Evolutionary conservation across 2,797 vertebrate species (phyloP), one percentile per base, ranked within the genome.

Genomic region (Psittacula echo): DNA sequence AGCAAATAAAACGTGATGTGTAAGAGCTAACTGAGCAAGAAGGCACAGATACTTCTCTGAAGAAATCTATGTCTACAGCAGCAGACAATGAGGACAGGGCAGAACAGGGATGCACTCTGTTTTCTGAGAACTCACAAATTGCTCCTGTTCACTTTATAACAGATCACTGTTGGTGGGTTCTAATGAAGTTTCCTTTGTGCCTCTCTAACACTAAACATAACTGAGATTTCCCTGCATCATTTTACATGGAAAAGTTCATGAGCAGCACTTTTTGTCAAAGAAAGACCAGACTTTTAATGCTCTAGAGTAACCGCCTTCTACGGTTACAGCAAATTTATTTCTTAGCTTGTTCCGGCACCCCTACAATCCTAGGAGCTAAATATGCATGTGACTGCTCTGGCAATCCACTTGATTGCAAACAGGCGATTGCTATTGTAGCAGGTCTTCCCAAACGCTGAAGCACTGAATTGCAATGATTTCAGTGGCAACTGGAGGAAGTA

Each of bases 1-100:
- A 78, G 89, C 87, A 96, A 93, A 94, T 94, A 94, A 95, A 94
- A 67, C 0, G 2, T 70, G 91, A 78, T 67, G 37, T 18, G 9
- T 61, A 90, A 66, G 82, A 81, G 62, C 75, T 75, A 86, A 64
- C 27, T 17, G 77, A 79, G 76, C 66, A 86, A 73, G 82, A n/a
- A 78, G 87, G 85, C 66, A 86, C 76, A 88, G 85, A 71, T 27
- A n/a, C 58, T 66, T 61, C 82, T 72, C 76, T 47, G 53, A 88
- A 67, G 79, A 89, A 92, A 87, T 70, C 82, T 75, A 42, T 74
- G 81, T 83, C 85, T 23, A 60, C 58, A 88, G 79, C 53, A 68
- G 68, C 72, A 82, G 73, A 29, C 48, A 56, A 64, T 13, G 72
- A 94, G 79, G 70, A 91, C 53, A 58, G 53, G 82, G 45, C 37